Evolutionary conservation across 2,113 vertebrate genomes (phyloP).

Genomic region (Acrocephalus kingi): DNA sequence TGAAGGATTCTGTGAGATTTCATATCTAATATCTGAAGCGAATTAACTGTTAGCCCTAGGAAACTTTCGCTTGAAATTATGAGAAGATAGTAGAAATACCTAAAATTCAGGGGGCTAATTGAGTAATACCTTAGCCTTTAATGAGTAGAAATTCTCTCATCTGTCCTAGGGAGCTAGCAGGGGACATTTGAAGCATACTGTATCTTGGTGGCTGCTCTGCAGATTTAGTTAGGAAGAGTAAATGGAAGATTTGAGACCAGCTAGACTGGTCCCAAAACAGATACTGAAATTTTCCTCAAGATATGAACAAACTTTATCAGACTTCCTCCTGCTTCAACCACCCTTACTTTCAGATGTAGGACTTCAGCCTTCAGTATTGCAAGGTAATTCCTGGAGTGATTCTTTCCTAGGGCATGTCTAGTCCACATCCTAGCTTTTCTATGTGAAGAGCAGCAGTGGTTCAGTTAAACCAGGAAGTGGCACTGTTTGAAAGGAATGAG

Average conservation of each 20-base stretch:
- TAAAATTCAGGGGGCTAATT: not conserved
- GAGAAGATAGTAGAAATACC: not conserved
- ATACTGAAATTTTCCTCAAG: not conserved
- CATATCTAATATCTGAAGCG: not conserved
- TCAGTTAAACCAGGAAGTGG: not conserved
- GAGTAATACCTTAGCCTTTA: not conserved
- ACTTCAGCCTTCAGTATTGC: not conserved
- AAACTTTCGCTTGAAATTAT: not conserved
- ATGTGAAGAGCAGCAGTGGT: not conserved
- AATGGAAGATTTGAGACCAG: not conserved
- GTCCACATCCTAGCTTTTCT: not conserved
- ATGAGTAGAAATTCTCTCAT: not conserved
- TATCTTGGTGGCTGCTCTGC: not conserved
- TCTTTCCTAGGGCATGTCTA: not conserved
- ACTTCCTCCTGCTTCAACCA: not conserved
- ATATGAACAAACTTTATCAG: not conserved
- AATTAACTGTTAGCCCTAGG: not conserved
- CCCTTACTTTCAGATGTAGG: not conserved
- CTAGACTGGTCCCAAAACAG: not conserved
- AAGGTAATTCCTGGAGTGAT: not conserved
- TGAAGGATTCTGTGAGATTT: not conserved
- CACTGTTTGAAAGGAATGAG: constrained; percentile 2
- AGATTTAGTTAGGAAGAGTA: not conserved
- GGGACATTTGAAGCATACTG: not conserved
- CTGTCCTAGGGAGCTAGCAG: not conserved